Conservation (phyloP, 2,797 vertebrate genomes). For the Myotis planiceps region DNA sequence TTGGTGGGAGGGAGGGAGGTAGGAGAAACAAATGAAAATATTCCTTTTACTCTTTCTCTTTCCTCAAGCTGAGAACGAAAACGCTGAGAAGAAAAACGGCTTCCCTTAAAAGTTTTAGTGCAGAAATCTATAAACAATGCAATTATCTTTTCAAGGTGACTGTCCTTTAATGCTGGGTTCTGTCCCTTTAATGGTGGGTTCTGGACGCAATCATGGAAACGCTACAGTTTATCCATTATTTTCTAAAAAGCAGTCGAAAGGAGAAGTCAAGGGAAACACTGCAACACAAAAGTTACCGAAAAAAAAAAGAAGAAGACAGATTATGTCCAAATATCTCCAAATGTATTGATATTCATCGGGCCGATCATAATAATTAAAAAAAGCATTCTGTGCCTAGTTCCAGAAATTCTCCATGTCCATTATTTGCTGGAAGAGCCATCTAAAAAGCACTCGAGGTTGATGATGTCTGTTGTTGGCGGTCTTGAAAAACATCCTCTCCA, state of each 20-base stretch:
- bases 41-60: not conserved
- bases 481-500: conserved; percentile 83
- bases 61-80: not conserved
- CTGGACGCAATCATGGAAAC: not conserved
- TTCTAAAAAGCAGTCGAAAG: conserved; percentile 57
- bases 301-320: not conserved
- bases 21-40: not conserved
- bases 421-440: conserved; percentile 83
- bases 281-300: not conserved
- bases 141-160: conserved; percentile 26
- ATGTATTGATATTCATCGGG: conserved; percentile 74
- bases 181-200: not conserved
- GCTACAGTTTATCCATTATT: not conserved
- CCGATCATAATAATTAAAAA: conserved; percentile 44
- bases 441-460: conserved; percentile 85
- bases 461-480: conserved; percentile 84
- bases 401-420: conserved; percentile 84
- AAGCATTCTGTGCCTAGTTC: conserved; percentile 77
- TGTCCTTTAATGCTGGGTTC: not conserved
- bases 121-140: not conserved
- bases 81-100: not conserved
- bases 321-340: conserved; percentile 57
- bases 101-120: not conserved
- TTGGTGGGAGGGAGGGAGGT: not conserved
- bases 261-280: conserved; percentile 34